Evolutionary conservation across 2,797 vertebrate genomes (phyloP), one percentile per base, ranked within the genome.

Genomic region (Fistularia tabacaria): DNA sequence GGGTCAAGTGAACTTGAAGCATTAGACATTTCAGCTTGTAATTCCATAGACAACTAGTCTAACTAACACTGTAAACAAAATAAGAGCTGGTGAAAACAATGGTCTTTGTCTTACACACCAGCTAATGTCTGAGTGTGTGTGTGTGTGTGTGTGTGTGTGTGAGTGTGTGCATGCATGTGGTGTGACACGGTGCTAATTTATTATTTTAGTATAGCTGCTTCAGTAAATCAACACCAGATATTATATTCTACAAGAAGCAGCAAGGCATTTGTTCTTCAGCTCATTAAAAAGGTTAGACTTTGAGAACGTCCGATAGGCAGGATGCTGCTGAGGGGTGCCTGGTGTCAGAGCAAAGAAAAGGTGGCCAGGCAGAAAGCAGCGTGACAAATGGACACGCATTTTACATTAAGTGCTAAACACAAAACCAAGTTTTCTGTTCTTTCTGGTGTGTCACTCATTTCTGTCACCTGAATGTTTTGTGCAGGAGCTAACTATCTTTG

Each of bases 21-120:
- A 14, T 71, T 66, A 37, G 59, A 70, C 56, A 63, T 70, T 57
- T 67, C 54, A 59, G 71, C 77, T 59, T 58, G 49, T 76, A 69
- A 84, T 64, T 71, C 56, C 48, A 77, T 38, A 63, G 54, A 82
- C 73, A 41, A 69, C 76, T 55, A 60, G 66, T 64, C 62, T 64
- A 77, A 76, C 72, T 77, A 86, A 88, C 79, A 85, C 74, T 83
- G 87, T 89, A 90, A 88, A 90, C 83, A 83, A 82, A 81, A 72
- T 7, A 49, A 74, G 79, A 65, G 42, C 54, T 6, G 40, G 64
- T 80, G 84, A 88, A 88, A 90, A 90, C 84, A 81, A 71, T 25
- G 25, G 25, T 56, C 72, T 71, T 58, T 62, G 50, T 72, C 43
- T 71, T 56, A 51, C 49, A 25, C 25, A 25, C 25, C 25, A 25